Base-by-base conservation (phyloP, 2,888 invertebrate species). In the Cataglyphis cursor region DNA sequence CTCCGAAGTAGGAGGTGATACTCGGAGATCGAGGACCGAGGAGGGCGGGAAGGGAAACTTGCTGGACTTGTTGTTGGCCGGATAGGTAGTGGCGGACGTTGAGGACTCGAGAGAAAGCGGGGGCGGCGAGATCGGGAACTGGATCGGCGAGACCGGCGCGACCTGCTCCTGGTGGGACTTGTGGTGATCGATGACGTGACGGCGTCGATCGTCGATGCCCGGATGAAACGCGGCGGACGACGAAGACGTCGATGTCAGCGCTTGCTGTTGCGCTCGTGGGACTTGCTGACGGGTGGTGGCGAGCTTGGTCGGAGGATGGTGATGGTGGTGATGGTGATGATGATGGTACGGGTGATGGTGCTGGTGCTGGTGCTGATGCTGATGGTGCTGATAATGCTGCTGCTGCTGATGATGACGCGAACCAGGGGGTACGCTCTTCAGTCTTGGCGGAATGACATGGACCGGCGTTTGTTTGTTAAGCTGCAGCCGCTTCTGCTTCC, bases 41-140 rank as follows among this genome's bases (percentile, higher is more conserved):
- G 94, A 93, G 75, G 94, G 94, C 68, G 94, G 94, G 81, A 94
- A 94, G 15, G 94, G 94, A 86, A 94, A 94, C 82, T 91, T 93
- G 81, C 92, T 93, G 75, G 91, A 88, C 75, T 93, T 93, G 35
- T 82, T 84, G 76, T 82, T 84, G 74, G 81, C 84, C 68, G 72
- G 78, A 18, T 44, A 80, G 44, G 87, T 91, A 41, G 90, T 90
- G 95, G 95, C 85, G 94, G 95, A 92, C 95, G 95, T 85, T 95
- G 96, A 91, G 95, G 96, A 93, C 93, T 95, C 93, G 95, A 96
- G 86, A 96, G 96, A 96, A 95, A 96, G 94, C 95, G 96, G 95
- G 95, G 96, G 95, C 95, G 96, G 94, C 95, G 96, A 95, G 95
- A 96, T 91, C 95, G 96, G 94, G 95, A 96, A 95, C 54, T 87